Percentiles rank a stretch among this genome's conserved stretches.
Evolutionary conservation across 2,888 invertebrate genomes (phyloP).

Genomic region (Sphaerophoria rueppellii): DNA sequence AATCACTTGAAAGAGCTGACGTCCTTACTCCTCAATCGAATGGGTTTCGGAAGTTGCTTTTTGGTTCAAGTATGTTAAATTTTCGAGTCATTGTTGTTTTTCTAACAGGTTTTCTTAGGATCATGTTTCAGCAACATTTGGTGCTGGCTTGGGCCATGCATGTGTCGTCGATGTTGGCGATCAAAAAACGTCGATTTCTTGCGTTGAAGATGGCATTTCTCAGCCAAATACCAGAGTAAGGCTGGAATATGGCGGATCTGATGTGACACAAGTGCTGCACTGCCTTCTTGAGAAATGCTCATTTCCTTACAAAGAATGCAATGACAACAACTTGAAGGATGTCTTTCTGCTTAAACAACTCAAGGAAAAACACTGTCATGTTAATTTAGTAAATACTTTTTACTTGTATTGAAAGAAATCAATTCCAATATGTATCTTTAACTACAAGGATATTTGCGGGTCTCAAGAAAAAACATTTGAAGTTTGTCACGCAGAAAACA

Average conservation of each 20-base stretch:
- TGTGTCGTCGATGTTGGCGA: constrained; percentile 98
- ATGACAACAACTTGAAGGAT: constrained; percentile 89
- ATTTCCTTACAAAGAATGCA: constrained; percentile 93
- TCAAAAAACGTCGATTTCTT: constrained; percentile 97
- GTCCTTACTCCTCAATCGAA: constrained; percentile 89
- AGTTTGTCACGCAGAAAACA: constrained; percentile 82
- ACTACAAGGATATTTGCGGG: constrained; percentile 89
- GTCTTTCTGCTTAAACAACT: constrained; percentile 90
- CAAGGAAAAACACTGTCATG: constrained; percentile 95
- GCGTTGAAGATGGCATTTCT: constrained; percentile 98
- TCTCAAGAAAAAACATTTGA: constrained; percentile 92
- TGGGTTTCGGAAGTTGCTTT: constrained; percentile 92
- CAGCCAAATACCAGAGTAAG: constrained; percentile 92
- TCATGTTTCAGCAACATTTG: constrained; percentile 93
- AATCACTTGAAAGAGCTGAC: constrained; percentile 93
- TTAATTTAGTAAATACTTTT: constrained; percentile 85
- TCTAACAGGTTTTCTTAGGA: constrained; percentile 82
- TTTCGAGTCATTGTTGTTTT: neutral
- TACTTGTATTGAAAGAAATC: neutral
- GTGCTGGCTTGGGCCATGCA: constrained; percentile 91
- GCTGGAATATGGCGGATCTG: constrained; percentile 95
- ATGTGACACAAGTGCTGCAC: constrained; percentile 94
- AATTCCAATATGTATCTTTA: neutral
- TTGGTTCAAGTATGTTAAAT: constrained; percentile 74
- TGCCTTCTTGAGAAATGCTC: constrained; percentile 95